These are phyloP conservation scores for Poecilia gillii DNA, from an alignment of 2,797 vertebrate species.

Conservation along the genomic window DNA sequence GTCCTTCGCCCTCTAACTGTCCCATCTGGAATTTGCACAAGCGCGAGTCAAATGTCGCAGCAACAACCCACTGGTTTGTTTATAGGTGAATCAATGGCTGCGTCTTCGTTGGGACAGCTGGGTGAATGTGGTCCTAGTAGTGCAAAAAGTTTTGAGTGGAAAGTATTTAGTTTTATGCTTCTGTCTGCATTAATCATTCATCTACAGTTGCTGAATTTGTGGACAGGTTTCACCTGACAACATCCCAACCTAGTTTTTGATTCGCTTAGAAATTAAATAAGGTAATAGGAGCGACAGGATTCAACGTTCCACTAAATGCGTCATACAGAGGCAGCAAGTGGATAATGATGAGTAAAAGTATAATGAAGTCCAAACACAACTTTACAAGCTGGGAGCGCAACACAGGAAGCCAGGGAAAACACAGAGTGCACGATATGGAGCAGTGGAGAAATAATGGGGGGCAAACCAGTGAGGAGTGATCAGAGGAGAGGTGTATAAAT, in stretches of 20 bases:
- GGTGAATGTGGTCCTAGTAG: neutral
- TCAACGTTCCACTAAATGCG: neutral
- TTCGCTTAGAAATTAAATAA: neutral
- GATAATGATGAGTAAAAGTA: no score
- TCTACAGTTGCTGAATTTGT: neutral
- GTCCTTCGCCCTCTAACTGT: neutral
- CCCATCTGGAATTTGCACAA: neutral
- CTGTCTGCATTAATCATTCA: neutral
- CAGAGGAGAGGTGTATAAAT: neutral
- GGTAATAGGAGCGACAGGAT: neutral
- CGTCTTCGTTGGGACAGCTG: neutral
- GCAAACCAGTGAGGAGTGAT: no score
- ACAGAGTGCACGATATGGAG: no score
- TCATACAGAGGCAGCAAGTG: no score
- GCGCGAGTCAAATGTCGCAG: neutral
- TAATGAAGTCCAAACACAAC: no score
- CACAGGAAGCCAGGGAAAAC: no score
- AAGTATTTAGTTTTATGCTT: neutral
- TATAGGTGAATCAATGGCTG: neutral
- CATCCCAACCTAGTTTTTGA: neutral
- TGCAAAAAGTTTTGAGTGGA: no score
- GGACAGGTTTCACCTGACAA: neutral
- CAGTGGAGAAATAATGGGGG: no score
- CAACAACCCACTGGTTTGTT: neutral
- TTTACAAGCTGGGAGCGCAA: no score